phyloP scores from a whole-genome alignment of 2,113 vertebrate genomes.

The Poecile atricapillus region DNA sequence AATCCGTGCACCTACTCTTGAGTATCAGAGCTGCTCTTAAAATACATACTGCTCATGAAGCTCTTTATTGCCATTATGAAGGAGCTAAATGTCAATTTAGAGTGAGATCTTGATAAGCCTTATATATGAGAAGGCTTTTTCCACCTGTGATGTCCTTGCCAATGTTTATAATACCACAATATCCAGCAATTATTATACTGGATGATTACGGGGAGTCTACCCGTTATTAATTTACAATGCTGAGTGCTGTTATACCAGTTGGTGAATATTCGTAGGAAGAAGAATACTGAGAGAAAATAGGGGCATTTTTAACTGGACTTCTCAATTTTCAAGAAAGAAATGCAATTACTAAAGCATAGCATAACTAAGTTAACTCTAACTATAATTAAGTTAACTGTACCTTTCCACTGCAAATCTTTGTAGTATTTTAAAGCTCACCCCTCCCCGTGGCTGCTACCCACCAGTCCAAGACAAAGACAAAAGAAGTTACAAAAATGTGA shows the following conservation, averaged over 20 bases:
- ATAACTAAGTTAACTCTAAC: neutral
- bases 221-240: neutral
- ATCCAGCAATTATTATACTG: neutral
- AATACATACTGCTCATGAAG: neutral
- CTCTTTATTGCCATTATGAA: neutral
- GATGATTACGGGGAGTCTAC: neutral
- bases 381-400: neutral
- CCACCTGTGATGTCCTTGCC: neutral
- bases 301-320: neutral
- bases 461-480: neutral
- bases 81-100: constrained; percentile 2
- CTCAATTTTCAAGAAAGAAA: neutral
- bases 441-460: neutral
- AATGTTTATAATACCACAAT: neutral
- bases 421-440: neutral
- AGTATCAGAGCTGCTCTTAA: neutral
- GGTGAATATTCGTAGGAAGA: neutral
- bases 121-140: neutral
- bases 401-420: neutral
- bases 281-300: neutral
- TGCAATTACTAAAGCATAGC: neutral
- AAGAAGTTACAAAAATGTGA: neutral
- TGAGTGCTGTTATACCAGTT: neutral
- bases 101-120: constrained; percentile 1
- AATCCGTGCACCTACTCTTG: neutral